A percentile compares a stretch with the other conserved stretches of the same genome.
Evolutionary conservation across 2,113 vertebrate genomes (phyloP).

Genomic region (Pachyramphus minor): DNA sequence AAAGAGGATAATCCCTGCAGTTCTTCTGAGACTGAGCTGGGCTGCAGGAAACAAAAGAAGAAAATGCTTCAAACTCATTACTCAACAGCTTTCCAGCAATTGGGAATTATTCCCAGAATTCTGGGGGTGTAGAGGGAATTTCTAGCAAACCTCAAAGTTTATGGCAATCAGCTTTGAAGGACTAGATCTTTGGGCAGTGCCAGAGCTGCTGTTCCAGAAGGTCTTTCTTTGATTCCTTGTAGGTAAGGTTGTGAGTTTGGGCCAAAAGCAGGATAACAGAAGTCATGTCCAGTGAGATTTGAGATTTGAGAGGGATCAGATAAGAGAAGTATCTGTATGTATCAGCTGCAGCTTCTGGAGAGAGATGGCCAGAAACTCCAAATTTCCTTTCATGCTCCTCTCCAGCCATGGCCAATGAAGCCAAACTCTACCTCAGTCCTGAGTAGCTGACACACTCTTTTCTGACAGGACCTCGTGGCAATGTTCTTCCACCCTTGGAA

Average conservation of each 20-base stretch:
- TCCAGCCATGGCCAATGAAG: not conserved
- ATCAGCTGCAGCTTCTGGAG: not conserved
- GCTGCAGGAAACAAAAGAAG: not conserved
- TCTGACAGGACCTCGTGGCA: not conserved
- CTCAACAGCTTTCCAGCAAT: not conserved
- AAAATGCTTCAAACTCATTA: not conserved
- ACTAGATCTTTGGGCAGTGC: not conserved
- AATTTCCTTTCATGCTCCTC: not conserved
- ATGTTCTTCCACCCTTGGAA: not conserved
- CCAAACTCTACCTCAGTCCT: not conserved
- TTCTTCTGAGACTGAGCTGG: not conserved
- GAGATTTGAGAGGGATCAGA: not conserved
- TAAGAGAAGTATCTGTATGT: not conserved
- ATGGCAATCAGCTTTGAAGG: not conserved
- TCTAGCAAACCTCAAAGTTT: not conserved
- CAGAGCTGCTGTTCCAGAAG: not conserved
- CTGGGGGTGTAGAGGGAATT: not conserved
- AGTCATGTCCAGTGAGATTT: not conserved
- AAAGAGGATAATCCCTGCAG: not conserved
- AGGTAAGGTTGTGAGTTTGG: not conserved
- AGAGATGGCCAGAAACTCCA: not conserved
- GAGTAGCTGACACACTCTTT: not conserved
- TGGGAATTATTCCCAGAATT: not conserved
- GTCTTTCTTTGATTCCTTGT: not conserved
- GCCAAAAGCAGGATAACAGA: not conserved